Evolutionary conservation across 2,797 vertebrate species (phyloP).

Genomic region (Basileuterus tristriatus): DNA sequence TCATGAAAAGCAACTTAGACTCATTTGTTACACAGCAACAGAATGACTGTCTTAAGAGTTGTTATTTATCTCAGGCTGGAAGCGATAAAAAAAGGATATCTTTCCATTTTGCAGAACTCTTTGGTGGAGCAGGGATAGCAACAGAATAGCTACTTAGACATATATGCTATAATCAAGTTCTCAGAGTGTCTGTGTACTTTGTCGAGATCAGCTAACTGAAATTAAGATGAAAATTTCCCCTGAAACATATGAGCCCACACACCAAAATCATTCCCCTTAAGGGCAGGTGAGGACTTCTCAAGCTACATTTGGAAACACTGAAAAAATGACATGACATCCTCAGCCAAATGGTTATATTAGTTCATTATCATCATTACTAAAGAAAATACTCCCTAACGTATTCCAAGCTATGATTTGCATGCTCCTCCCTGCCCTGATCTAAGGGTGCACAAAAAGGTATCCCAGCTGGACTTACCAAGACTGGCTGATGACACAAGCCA

Average conservation of each 20-base stretch:
- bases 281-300: neutral
- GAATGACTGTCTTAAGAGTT: neutral
- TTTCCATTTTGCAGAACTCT: neutral
- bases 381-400: neutral
- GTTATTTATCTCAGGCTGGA: neutral
- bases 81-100: neutral
- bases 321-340: neutral
- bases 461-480: neutral
- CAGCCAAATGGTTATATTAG: neutral
- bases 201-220: neutral
- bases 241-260: neutral
- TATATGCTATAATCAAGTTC: neutral
- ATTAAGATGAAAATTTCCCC: neutral
- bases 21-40: neutral
- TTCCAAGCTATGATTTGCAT: neutral
- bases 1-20: neutral
- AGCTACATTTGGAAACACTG: neutral
- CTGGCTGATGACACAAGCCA: neutral
- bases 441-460: neutral
- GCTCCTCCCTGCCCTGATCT: neutral
- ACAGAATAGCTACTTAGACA: neutral
- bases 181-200: neutral
- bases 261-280: neutral
- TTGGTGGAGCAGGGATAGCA: neutral
- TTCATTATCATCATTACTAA: neutral